These are phyloP conservation scores for Clanis bilineata DNA, from an alignment of 2,888 invertebrate genomes.

Conservation along the genomic window DNA sequence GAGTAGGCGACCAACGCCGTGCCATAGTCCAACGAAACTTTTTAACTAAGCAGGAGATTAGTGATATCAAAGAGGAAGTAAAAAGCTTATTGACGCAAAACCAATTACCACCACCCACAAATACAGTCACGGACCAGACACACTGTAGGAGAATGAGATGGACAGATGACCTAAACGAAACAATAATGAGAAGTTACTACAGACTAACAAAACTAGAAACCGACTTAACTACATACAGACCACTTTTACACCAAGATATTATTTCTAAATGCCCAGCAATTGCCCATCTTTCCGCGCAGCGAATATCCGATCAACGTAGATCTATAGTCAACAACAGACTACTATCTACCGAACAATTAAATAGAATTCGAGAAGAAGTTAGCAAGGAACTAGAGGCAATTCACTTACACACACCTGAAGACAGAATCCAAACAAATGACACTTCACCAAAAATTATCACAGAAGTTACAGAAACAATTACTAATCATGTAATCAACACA, in stretches of 20 bases:
- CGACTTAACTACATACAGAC: background rate
- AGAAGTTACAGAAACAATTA: too few relatives aligned
- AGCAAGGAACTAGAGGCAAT: background rate
- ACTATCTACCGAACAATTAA: background rate
- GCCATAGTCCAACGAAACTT: background rate
- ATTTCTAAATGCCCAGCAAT: background rate
- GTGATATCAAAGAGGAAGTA: background rate
- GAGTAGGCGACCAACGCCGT: too few relatives aligned
- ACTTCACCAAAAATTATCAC: background rate
- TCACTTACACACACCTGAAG: background rate
- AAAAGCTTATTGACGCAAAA: too few relatives aligned
- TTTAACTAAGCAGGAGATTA: background rate
- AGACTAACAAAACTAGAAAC: slow-evolving; percentile 2
- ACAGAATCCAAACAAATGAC: background rate
- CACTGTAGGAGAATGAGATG: background rate
- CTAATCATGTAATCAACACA: background rate
- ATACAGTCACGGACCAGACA: background rate
- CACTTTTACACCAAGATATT: background rate
- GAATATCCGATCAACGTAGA: too few relatives aligned
- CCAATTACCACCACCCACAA: background rate
- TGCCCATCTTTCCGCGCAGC: slow-evolving; percentile 3
- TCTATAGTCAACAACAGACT: background rate
- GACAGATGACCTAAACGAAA: background rate
- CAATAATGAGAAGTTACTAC: background rate
- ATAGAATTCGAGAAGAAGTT: background rate